Evolutionary conservation across 1,140 invertebrate species (phyloP).

Genomic region (Meloidogyne floridensis): DNA sequence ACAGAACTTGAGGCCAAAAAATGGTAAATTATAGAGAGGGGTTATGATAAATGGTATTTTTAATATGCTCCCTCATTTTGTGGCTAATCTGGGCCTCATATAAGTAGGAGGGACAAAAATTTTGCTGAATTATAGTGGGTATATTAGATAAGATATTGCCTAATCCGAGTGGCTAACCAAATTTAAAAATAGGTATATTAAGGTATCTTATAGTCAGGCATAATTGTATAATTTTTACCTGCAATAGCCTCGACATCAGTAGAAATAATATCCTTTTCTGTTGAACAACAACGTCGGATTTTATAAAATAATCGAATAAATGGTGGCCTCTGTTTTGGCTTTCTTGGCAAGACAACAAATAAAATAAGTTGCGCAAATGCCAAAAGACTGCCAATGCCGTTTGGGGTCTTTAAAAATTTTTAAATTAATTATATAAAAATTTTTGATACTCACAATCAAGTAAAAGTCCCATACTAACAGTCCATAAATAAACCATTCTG

Average conservation of each 20-base stretch:
- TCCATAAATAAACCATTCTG: slow-evolving; percentile 65
- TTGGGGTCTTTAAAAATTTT: slow-evolving; percentile 55
- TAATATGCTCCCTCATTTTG: no score
- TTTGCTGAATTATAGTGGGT: no score
- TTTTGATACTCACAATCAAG: slow-evolving; percentile 56
- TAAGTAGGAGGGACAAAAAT: no score
- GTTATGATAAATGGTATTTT: no score
- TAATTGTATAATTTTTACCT: neutral
- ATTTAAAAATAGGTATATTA: no score
- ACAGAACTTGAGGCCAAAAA: no score
- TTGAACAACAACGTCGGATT: slow-evolving; percentile 35
- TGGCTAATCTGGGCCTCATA: no score
- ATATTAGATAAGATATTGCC: no score
- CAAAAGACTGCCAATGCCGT: slow-evolving; percentile 61
- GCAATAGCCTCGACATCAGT: slow-evolving; percentile 47
- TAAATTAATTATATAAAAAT: neutral
- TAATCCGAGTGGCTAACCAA: no score
- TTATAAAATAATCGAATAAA: slow-evolving; percentile 48
- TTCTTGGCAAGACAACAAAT: slow-evolving; percentile 61
- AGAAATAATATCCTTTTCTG: neutral
- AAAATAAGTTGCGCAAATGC: slow-evolving; percentile 58
- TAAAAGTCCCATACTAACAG: slow-evolving; percentile 61
- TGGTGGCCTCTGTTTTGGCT: slow-evolving; percentile 59
- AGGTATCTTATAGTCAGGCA: no score
- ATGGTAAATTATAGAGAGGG: no score